Base-by-base conservation (phyloP, 2,888 invertebrate genomes). In the Mimachlamys varia region DNA sequence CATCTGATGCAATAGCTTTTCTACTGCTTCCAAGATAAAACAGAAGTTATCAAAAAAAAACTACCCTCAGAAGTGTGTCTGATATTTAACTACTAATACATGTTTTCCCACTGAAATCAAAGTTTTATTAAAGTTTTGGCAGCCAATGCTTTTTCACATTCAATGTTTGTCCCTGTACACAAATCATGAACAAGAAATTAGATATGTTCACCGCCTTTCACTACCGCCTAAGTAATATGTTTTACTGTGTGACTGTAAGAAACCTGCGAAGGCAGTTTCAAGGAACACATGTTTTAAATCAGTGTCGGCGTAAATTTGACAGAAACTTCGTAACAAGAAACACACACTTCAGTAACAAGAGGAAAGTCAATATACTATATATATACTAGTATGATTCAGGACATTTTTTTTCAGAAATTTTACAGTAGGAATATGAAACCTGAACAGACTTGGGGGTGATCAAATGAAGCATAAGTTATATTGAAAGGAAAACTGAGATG, bases 31-130 rank as follows among this genome's bases (percentile, higher is more conserved):
- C 76, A 76, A 22, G 33, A 76, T 76, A 76, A 76, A 76, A 76
- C 33, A 33, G 19, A 62, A 76, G 33, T 76, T 33, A 76, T 76
- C 76, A 22, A 33, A 76, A 76, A 27, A 27, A 27, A 33, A 12
- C 27, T 33, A 27, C 76, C 1, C 5, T 33, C 27, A 76, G 7
- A 76, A 76, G 76, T 76, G 33, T 76, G 33, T 76, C 33, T 33
- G 76, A 76, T 76, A 76, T 22, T 76, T 33, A 76, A 76, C 76
- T 27, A 7, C 27, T 33, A 27, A 33, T 33, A 10, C 76, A 76
- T 76, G 76, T 33, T 76, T 76, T 76, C 76, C 76, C 76, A 76
- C 76, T 33, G 76, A 76, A 76, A 76, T 76, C 76, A 76, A 76
- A 76, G 33, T 76, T 76, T 76, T 76, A 76, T 76, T 76, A 33